phyloP scores from a whole-genome alignment of 2,888 invertebrate genomes.

The Catocala sponsa region DNA sequence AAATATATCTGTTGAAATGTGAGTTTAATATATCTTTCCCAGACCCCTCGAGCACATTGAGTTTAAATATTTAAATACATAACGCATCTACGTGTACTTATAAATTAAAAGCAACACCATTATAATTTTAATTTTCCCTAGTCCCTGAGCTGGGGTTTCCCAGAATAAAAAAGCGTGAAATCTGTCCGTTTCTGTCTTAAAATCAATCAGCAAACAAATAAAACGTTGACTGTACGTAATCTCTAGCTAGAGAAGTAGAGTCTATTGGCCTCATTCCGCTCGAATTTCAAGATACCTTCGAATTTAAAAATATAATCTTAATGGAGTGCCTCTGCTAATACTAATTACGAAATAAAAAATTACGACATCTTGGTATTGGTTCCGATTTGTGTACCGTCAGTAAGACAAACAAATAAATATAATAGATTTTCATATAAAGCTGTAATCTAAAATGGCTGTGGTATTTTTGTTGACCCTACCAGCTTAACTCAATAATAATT shows the following conservation, averaged over 20 bases:
- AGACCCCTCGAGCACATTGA: too few relatives aligned
- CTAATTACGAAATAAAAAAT: conserved; percentile 78
- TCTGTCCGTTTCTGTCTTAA: neutral
- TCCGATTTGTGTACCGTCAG: conserved; percentile 57
- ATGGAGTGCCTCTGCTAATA: conserved; percentile 78
- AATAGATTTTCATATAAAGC: too few relatives aligned
- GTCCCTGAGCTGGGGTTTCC: neutral
- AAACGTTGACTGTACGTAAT: conserved; percentile 17
- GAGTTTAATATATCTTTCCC: too few relatives aligned
- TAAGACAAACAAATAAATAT: conserved; percentile 23
- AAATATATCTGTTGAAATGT: too few relatives aligned
- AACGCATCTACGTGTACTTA: too few relatives aligned
- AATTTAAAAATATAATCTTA: conserved; percentile 71
- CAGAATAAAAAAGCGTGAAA: neutral
- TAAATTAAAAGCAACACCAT: too few relatives aligned
- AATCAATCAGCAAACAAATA: conserved; percentile 27
- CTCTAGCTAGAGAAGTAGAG: conserved; percentile 12
- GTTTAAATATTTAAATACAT: too few relatives aligned
- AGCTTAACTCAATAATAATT: too few relatives aligned
- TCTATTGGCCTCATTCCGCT: conserved; percentile 22
- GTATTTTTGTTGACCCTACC: too few relatives aligned
- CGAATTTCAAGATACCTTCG: conserved; percentile 24
- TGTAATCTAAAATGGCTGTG: too few relatives aligned
- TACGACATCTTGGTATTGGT: conserved; percentile 68
- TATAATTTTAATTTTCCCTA: neutral